Base-by-base conservation (phyloP, 2,113 vertebrate species). In the Salminus brasiliensis region DNA sequence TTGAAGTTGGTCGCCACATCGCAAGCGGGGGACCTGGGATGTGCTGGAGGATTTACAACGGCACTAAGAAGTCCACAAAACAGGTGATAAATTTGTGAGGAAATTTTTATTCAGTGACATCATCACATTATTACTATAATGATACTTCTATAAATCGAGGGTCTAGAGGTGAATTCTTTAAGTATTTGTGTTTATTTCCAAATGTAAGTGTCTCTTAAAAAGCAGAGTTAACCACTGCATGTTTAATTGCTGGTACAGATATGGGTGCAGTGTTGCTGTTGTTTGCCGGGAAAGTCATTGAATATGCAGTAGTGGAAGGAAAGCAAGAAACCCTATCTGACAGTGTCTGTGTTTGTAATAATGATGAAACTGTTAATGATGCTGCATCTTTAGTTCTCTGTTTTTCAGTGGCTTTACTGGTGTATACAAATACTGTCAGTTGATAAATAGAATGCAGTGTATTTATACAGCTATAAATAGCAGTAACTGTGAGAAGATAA, bases 31-130 rank as follows among this genome's bases (percentile, higher is more conserved):
- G 98, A 62, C 97, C 94, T 15, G 95, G 95, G 3, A 89, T 99
- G 87, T 94, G 95, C 74, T 99, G 98, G 98, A 98, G 97, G 89
- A 97, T 99, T 88, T 99, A 98, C 88, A 95, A 98, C 82, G 98
- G 97, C 85, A 97, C 94, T 67, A 99, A 99, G 88, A 99, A 99
- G 83, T 99, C 98, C 82, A 99, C 98, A 59, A 99, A 98, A 88
- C 98, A 99, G 96, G 98, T 99, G 69, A 43, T 27, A 7, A 1
- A 72, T 5, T 11, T 13, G 5, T 69, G n/a, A 2, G 12, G 12
- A 45, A 13, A 15, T 2, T 45, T 15, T 3, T 45, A 1, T 10
- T 41, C 39, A 41, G 4, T 8, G 55, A 43, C n/a, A n/a, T n/a
- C n/a, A n/a, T n/a, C n/a, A n/a, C n/a, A n/a, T n/a, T n/a, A n/a